These are phyloP conservation scores for Falco rusticolus DNA, from an alignment of 2,797 vertebrate genomes.

Conservation along the genomic window DNA sequence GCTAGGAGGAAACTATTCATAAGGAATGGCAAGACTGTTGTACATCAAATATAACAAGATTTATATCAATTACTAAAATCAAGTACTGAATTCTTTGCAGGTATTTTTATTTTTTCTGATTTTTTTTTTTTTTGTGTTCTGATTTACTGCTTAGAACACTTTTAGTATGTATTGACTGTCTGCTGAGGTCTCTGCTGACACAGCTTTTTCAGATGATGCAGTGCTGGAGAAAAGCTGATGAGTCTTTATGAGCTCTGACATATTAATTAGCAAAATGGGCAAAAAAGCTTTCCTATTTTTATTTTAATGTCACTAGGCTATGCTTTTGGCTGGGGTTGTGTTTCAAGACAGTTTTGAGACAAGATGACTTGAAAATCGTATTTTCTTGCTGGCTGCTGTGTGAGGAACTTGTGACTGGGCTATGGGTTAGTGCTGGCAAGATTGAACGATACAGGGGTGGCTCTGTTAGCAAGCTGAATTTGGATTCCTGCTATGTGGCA, in stretches of 20 bases:
- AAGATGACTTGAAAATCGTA: slow-evolving; percentile 17
- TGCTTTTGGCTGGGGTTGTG: slow-evolving; percentile 38
- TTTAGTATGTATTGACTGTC: slow-evolving; percentile 92
- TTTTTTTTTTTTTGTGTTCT: slow-evolving; percentile 75
- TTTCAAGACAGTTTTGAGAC: slow-evolving; percentile 27
- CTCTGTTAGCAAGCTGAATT: background rate
- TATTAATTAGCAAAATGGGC: slow-evolving; percentile 97
- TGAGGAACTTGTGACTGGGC: background rate
- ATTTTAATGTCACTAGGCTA: slow-evolving; percentile 86
- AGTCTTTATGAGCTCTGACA: slow-evolving; percentile 92
- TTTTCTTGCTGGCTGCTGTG: background rate
- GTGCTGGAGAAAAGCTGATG: slow-evolving; percentile 83
- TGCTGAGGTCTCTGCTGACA: slow-evolving; percentile 85
- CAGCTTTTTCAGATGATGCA: slow-evolving; percentile 83
- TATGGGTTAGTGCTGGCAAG: background rate
- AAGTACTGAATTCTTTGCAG: background rate
- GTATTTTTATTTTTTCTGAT: slow-evolving; percentile 41
- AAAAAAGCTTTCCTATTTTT: slow-evolving; percentile 85
- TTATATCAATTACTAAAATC: background rate
- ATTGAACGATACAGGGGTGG: background rate
- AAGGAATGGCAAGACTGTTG: background rate
- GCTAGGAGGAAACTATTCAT: background rate
- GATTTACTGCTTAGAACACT: slow-evolving; percentile 79
- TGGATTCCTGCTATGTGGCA: background rate
- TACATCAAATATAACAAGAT: background rate